Conservation (phyloP, 2,888 invertebrate species). For the Pyralis farinalis region DNA sequence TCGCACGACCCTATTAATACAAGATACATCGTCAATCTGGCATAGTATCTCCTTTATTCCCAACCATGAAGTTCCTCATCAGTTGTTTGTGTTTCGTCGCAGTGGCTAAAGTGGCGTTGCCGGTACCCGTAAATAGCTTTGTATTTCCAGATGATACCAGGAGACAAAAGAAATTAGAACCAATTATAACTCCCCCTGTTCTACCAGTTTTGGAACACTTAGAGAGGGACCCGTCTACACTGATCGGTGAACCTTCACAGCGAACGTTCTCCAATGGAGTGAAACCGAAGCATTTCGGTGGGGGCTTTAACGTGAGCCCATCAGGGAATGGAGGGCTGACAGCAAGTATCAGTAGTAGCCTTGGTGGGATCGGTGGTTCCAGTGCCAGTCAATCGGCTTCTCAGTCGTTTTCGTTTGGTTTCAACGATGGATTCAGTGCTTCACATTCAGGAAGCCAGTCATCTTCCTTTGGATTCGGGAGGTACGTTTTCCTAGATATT, state of each 20-base stretch:
- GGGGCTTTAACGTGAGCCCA: constrained; percentile 65
- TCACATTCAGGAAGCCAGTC: constrained; percentile 75
- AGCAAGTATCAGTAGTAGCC: constrained; percentile 68
- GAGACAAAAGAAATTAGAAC: constrained; percentile 58
- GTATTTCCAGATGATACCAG: constrained; percentile 60
- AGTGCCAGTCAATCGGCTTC: constrained; percentile 70
- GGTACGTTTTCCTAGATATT: no score
- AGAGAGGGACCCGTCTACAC: constrained; percentile 72
- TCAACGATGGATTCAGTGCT: constrained; percentile 71
- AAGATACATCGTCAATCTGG: constrained; percentile 53
- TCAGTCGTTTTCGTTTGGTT: constrained; percentile 73
- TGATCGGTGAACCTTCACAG: constrained; percentile 50
- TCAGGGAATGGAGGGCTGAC: constrained; percentile 62
- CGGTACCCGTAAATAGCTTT: constrained; percentile 59
- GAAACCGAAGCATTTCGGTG: constrained; percentile 60
- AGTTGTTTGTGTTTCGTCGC: constrained; percentile 45
- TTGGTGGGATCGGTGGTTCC: constrained; percentile 55
- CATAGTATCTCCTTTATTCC: constrained; percentile 58
- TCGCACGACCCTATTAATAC: constrained; percentile 77
- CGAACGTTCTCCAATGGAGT: constrained; percentile 26
- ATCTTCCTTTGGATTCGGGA: constrained; percentile 69
- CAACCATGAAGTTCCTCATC: constrained; percentile 66
- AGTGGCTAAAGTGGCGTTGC: constrained; percentile 30
- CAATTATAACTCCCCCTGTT: constrained; percentile 72
- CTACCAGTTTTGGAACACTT: constrained; percentile 72